Percentiles rank a stretch among this genome's conserved stretches.
phyloP scores from a whole-genome alignment of 2,888 invertebrate species.

The Drosophila incognita region DNA sequence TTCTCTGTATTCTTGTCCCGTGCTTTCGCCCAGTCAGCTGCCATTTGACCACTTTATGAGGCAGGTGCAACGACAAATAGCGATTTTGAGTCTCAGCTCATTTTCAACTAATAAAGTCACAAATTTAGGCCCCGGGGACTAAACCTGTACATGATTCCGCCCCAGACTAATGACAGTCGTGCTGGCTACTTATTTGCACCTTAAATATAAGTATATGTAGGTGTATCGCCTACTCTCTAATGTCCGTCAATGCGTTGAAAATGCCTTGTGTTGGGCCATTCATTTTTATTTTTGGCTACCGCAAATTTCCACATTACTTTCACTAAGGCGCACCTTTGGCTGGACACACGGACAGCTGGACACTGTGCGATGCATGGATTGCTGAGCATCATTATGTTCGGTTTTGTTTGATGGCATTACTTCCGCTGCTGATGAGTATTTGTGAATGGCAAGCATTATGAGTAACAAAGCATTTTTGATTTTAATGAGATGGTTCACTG shows the following conservation, averaged over 20 bases:
- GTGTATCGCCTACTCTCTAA: slow-evolving; percentile 17
- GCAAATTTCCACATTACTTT: slow-evolving; percentile 59
- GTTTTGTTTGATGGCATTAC: slow-evolving; percentile 26
- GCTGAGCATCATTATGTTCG: slow-evolving; percentile 19
- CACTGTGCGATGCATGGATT: slow-evolving; percentile 26
- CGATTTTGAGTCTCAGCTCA: slow-evolving; percentile 42
- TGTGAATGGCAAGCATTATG: slow-evolving; percentile 17
- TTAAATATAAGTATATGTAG: not conserved
- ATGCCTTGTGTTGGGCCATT: slow-evolving; percentile 41
- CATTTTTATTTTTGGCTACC: slow-evolving; percentile 48
- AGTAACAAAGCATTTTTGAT: not conserved
- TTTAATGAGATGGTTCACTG: slow-evolving; percentile 14
- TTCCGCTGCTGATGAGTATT: slow-evolving; percentile 2
- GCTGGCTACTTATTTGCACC: slow-evolving; percentile 52
- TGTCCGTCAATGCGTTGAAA: slow-evolving; percentile 5
- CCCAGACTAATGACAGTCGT: slow-evolving; percentile 39
- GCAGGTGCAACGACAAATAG: slow-evolving; percentile 49
- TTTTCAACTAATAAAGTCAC: slow-evolving; percentile 72
- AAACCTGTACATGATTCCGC: slow-evolving; percentile 22
- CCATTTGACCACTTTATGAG: slow-evolving; percentile 48
- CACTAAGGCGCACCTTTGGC: slow-evolving; percentile 47
- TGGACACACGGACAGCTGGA: slow-evolving; percentile 1
- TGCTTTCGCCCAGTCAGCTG: slow-evolving; percentile 60
- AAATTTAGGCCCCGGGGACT: slow-evolving; percentile 61
- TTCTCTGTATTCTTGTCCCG: slow-evolving; percentile 59